Conservation (phyloP, 2,797 vertebrate species). For the Sarcoramphus papa region DNA sequence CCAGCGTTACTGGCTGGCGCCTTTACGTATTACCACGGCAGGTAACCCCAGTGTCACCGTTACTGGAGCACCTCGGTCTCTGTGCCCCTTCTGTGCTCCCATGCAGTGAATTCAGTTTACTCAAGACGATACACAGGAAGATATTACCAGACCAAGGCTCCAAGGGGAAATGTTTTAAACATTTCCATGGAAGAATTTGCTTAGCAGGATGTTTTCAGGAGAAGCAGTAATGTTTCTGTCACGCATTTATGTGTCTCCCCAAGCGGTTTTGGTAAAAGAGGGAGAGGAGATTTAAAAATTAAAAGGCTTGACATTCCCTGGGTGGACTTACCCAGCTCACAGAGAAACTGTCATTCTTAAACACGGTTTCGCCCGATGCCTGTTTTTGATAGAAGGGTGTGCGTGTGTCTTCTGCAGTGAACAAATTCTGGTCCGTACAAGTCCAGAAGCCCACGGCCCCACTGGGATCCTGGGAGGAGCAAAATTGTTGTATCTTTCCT, state of each 20-base stretch:
- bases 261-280: not conserved
- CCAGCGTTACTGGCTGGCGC: not conserved
- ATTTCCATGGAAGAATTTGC: not conserved
- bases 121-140: not conserved
- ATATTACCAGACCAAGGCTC: not conserved
- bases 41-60: accelerated
- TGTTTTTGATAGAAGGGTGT: too few species aligned
- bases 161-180: not conserved
- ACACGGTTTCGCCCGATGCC: accelerated
- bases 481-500: not conserved
- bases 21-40: accelerated
- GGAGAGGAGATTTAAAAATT: not conserved
- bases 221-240: not conserved
- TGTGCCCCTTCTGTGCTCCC: not conserved
- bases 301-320: not conserved
- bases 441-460: not conserved
- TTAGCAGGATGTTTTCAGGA: not conserved
- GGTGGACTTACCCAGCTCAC: not conserved
- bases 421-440: not conserved
- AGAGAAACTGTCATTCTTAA: accelerated
- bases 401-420: not conserved
- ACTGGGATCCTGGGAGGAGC: not conserved
- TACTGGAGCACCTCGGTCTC: not conserved
- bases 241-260: not conserved
- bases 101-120: not conserved